A percentile compares a stretch with the other conserved stretches of the same genome.
Conservation (phyloP, 2,113 vertebrate species). For the Pionites leucogaster region DNA sequence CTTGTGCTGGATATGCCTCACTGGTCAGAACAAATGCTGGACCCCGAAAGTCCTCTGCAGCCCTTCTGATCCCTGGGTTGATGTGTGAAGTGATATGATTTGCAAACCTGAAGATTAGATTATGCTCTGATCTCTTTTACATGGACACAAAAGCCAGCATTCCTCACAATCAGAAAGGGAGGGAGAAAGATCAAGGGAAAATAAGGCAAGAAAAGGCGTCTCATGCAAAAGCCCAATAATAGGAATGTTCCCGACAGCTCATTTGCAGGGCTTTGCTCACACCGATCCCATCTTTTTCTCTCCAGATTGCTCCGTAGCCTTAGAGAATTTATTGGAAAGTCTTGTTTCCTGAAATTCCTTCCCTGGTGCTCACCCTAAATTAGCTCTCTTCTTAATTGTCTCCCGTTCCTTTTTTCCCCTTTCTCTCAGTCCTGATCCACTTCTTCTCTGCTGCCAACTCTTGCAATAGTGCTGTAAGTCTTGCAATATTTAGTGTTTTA, state of each 20-base stretch:
- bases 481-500: constrained; percentile 21
- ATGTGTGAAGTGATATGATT: neutral
- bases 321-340: constrained; percentile 7
- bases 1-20: neutral
- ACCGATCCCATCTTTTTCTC: neutral
- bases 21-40: neutral
- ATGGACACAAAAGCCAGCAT: neutral
- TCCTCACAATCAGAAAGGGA: neutral
- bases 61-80: neutral
- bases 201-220: neutral
- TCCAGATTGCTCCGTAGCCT: neutral
- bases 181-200: neutral
- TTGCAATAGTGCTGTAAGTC: constrained; percentile 23
- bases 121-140: neutral
- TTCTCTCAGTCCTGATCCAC: neutral
- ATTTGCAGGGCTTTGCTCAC: neutral
- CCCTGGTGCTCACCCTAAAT: constrained; percentile 30
- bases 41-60: neutral
- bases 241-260: neutral
- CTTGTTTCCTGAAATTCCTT: constrained; percentile 36
- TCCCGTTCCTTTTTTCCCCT: neutral
- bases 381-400: constrained; percentile 20
- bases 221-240: neutral
- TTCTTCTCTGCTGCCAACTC: neutral
- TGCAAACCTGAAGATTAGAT: neutral